Base-by-base conservation (phyloP, 2,888 invertebrate species). In the Agrochola lota region DNA sequence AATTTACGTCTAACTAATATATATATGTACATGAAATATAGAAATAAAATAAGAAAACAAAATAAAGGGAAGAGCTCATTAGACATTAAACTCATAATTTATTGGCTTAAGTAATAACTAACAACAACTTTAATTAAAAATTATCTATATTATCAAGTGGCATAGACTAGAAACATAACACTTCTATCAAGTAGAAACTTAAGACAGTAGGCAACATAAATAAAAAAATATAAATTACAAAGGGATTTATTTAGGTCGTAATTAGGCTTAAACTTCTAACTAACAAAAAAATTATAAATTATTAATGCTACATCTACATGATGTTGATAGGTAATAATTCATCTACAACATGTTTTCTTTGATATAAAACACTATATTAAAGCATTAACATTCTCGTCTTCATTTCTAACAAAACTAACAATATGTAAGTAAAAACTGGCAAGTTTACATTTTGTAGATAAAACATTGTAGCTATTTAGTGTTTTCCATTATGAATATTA, bases 391-490 rank as follows among this genome's bases (percentile, higher is more conserved):
- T 40, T 46, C 7, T 52, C 1, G 2, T 15, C 20, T 59, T 73
- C 9, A 60, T 12, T 52, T 68, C 15, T 71, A 63, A 68, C 11
- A 57, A 20, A 40, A 57, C 23, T 77, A 71, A 63, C 23, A 78
- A 23, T 69, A 35, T 46, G 62, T 55, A 30, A 26, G 7, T 80
- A 7, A 62, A 5, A 81, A 70, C 63, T 74, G 83, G 85, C 83
- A 83, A 83, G 82, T 59, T n/a, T 52, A 57, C 20, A 64, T 60
- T 57, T 40, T 49, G 20, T 23, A 66, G 20, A 26, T 35, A 69
- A 11, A 68, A 43, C 57, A 35, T 17, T 30, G 66, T 23, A 8
- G 15, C 17, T 12, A 3, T 55, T 52, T 83, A 86, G 62, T 80
- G 57, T 52, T 73, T 73, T 52, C 23, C 11, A 66, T 81, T 40